Evolutionary conservation across 2,113 vertebrate species (phyloP), one percentile per base, ranked within the genome.

Genomic region (Malurus elegans): DNA sequence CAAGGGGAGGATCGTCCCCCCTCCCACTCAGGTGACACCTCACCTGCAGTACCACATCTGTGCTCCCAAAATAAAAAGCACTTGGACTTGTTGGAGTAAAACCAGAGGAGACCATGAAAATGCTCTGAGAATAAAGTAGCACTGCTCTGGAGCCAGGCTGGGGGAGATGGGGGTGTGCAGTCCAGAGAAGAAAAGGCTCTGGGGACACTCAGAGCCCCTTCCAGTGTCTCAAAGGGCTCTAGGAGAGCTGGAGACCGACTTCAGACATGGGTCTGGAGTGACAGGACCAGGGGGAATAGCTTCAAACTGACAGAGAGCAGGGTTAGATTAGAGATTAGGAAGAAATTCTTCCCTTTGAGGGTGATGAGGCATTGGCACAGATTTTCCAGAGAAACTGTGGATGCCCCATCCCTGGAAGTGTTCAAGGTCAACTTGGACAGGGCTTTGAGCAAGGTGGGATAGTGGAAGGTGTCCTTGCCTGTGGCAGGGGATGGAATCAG

Each of bases 341-440:
- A 21, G 20, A 31, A 75, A 31, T 40, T 53, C 8, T 54, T 61
- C 45, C 6, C 11, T 54, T 40, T 69, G 38, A 47, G 25, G 6
- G 10, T 20, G n/a, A 10, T 1, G 17, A 47, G 20, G 4, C 1
- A 8, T 47, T 54, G 17, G 31, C 54, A 82, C 24, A 75, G 47
- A 13, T 0, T 75, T 24, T 8, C 1, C 34, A 28, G 34, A 23
- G 7, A 56, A 90, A 0, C 0, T 32, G 34, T 36, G 34, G 12
- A 8, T 70, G 17, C 12, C 12, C 2, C 31, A 36, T 42, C 3
- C 21, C 42, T 76, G 56, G 21, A 48, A 70, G 14, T 24, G 42
- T 5, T 0, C 14, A 19, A 54, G 14, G 29, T 6, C 54, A 23
- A 11, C 20, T 2, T 28, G 14, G n/a, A 47, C 8, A 6, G 17